phyloP scores from a whole-genome alignment of 2,888 invertebrate genomes.

The Caenorhabditis afra region DNA sequence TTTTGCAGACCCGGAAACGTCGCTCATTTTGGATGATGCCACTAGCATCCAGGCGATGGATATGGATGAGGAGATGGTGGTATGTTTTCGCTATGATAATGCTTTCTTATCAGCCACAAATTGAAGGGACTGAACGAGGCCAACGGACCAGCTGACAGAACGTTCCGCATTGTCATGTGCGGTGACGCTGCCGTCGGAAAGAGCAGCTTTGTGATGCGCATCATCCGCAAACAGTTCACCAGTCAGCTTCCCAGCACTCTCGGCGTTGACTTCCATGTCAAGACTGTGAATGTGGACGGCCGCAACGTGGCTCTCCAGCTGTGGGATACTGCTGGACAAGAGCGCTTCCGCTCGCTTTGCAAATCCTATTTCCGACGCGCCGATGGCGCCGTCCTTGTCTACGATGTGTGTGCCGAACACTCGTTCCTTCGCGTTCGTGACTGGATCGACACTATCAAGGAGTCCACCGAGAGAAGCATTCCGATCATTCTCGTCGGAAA shows the following conservation, averaged over 20 bases:
- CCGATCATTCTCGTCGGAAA: slow-evolving; percentile 85
- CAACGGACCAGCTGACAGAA: slow-evolving; percentile 82
- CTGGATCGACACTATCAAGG: slow-evolving; percentile 84
- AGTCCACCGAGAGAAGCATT: slow-evolving; percentile 83
- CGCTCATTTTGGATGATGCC: slow-evolving; percentile 56
- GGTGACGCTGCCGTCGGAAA: slow-evolving; percentile 85
- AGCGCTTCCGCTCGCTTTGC: slow-evolving; percentile 84
- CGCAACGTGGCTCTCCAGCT: slow-evolving; percentile 83
- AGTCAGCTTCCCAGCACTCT: slow-evolving; percentile 84
- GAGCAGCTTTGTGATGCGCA: slow-evolving; percentile 84
- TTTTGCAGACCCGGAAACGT: slow-evolving; percentile 38
- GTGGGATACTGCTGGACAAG: slow-evolving; percentile 85
- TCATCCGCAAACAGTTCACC: slow-evolving; percentile 84
- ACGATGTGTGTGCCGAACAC: slow-evolving; percentile 84
- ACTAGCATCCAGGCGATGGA: slow-evolving; percentile 41
- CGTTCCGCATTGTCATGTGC: slow-evolving; percentile 85
- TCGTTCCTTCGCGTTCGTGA: slow-evolving; percentile 84
- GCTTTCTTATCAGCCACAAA: neutral
- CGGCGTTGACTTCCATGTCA: slow-evolving; percentile 84
- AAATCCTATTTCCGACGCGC: slow-evolving; percentile 85
- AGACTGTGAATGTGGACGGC: slow-evolving; percentile 83
- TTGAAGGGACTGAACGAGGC: slow-evolving; percentile 67
- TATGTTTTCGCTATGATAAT: neutral
- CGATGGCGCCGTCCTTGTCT: slow-evolving; percentile 84
- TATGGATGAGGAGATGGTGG: slow-evolving; percentile 23